Base-by-base conservation (phyloP, 2,888 invertebrate species). In the Mesochorus sp. region DNA sequence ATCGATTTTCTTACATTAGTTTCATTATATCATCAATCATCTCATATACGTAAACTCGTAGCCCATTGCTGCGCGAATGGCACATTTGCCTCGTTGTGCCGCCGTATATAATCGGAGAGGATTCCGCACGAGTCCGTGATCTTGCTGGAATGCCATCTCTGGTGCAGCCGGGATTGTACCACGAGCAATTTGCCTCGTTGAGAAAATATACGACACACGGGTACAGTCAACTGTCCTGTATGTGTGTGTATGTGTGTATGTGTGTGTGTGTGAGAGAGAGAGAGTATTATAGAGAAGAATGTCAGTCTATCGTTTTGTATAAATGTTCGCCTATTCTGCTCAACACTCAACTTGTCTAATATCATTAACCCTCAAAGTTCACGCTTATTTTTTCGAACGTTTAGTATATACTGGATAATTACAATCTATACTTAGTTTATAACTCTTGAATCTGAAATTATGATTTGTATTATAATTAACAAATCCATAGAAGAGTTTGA, bases 61-160 rank as follows among this genome's bases (percentile, higher is more conserved):
- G n/a, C n/a, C n/a, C n/a, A n/a, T n/a, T n/a, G n/a, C n/a, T n/a
- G n/a, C n/a, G n/a, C n/a, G n/a, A n/a, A n/a, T n/a, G 34, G 17
- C 3, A 31, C 14, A 17, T 57, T 55, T 31, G 44, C 47, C n/a
- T n/a, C n/a, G n/a, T 26, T 34, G 28, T 68, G 21, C 37, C 19
- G 59, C 26, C n/a, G 39, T 59, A 59, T 12, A 70, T 39, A 51
- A 14, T 17, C 37, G 10, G 26, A 19, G 59, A 49, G 39, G 12
- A 51, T 49, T 59, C 37, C 28, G 44, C 17, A 17, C 47, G 68
- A 68, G 75, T 68, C 68, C 61, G 62, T 68, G 75, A 75, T 68
- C 68, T 75, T 75, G 68, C 47, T 55, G 67, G 75, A 75, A 75
- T 68, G 68, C 55, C 75, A 61, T 61, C 42, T 14, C n/a, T 34